Conservation (phyloP, 1,140 invertebrate genomes). For the Bombus picipes region DNA sequence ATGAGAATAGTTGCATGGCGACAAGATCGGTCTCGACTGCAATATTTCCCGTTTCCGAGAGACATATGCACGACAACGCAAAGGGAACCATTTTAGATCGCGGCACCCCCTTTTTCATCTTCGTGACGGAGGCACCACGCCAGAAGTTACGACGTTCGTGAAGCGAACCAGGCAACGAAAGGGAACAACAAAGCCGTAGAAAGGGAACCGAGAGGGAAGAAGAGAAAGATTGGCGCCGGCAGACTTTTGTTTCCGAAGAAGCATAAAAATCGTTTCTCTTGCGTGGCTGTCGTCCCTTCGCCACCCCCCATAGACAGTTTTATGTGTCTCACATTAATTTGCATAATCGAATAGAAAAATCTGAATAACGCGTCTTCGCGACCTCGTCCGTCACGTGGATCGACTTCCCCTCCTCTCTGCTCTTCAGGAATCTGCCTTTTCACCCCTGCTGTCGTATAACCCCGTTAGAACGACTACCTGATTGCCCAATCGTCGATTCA, state of each 20-base stretch:
- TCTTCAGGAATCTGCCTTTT: slow-evolving; percentile 11
- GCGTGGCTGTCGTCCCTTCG: neutral
- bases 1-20: slow-evolving; percentile 11
- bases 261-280: slow-evolving; percentile 76
- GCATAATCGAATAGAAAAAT: slow-evolving; percentile 82
- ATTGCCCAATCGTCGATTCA: slow-evolving; percentile 49
- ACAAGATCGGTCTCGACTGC: slow-evolving; percentile 23
- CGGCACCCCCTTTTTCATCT: slow-evolving; percentile 13
- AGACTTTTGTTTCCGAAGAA: slow-evolving; percentile 81
- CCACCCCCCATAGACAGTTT: slow-evolving; percentile 74
- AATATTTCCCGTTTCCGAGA: slow-evolving; percentile 70
- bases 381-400: slow-evolving; percentile 72
- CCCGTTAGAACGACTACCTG: slow-evolving; percentile 16
- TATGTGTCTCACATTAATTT: slow-evolving; percentile 81
- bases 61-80: slow-evolving; percentile 72
- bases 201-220: slow-evolving; percentile 44
- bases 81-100: slow-evolving; percentile 53
- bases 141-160: slow-evolving; percentile 58
- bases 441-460: neutral
- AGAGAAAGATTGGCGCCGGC: slow-evolving; percentile 73
- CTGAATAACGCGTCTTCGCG: slow-evolving; percentile 76
- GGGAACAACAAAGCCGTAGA: slow-evolving; percentile 38
- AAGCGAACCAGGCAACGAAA: slow-evolving; percentile 29
- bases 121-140: slow-evolving; percentile 46
- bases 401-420: slow-evolving; percentile 2